phyloP scores from a whole-genome alignment of 2,797 vertebrate species.

The Micromesistius poutassou region DNA sequence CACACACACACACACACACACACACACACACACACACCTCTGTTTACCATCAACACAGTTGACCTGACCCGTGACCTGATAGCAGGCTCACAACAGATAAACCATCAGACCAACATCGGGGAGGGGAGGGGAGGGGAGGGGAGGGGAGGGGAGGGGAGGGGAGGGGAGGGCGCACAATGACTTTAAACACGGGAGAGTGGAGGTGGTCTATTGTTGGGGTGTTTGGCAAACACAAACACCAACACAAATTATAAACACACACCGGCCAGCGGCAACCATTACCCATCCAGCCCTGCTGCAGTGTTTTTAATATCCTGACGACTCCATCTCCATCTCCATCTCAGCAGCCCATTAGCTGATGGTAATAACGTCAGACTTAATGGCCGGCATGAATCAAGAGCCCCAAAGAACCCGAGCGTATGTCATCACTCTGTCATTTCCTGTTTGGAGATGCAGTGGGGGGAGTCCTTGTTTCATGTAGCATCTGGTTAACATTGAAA shows the following conservation, averaged over 20 bases:
- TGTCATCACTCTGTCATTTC: constrained; percentile 58
- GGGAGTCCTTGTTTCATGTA: constrained; percentile 38
- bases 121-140: neutral
- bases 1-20: neutral
- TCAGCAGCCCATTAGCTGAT: constrained; percentile 34
- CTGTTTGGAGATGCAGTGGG: constrained; percentile 48
- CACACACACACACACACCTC: constrained; percentile 29
- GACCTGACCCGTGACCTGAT: constrained; percentile 31
- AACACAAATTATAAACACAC: neutral
- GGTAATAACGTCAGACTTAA: constrained; percentile 60
- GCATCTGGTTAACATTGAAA: constrained; percentile 52
- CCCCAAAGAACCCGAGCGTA: constrained; percentile 55
- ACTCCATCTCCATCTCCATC: constrained; percentile 37
- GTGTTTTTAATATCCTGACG: neutral
- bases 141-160: neutral
- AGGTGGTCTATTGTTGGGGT: neutral
- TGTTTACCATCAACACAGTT: constrained; percentile 50
- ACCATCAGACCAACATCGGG: neutral
- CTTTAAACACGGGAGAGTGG: neutral
- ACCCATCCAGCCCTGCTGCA: constrained; percentile 7
- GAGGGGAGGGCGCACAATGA: neutral
- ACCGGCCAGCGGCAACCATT: neutral
- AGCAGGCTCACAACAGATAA: neutral
- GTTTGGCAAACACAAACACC: neutral
- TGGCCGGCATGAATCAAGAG: constrained; percentile 59